Percentiles rank a stretch among this genome's conserved stretches.
Evolutionary conservation across 2,888 invertebrate genomes (phyloP).

Genomic region (Atethmia centrago): DNA sequence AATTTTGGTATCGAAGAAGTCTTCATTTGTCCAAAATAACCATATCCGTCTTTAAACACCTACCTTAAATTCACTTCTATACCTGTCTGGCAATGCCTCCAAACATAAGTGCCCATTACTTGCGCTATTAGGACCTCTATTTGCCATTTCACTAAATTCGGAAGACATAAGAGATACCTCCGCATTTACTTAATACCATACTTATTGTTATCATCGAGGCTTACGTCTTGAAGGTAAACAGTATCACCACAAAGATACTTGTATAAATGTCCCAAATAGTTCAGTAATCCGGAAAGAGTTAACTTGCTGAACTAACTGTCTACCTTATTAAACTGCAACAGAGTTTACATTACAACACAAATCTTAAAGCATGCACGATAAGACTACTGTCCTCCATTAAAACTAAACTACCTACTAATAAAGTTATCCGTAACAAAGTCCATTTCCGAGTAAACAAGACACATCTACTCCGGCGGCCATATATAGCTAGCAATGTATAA

Average conservation of each 20-base stretch:
- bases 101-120: conserved; percentile 47
- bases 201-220: conserved; percentile 56
- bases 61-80: conserved; percentile 26
- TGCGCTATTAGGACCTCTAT: conserved; percentile 53
- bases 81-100: conserved; percentile 32
- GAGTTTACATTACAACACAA: conserved; percentile 53
- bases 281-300: conserved; percentile 55
- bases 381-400: conserved; percentile 75
- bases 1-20: neutral
- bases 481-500: conserved; percentile 68
- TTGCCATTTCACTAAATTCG: conserved; percentile 57
- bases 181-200: conserved; percentile 58
- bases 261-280: conserved; percentile 62
- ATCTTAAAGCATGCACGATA: conserved; percentile 56
- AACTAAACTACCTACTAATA: conserved; percentile 77
- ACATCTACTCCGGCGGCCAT: conserved; percentile 63
- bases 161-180: conserved; percentile 38
- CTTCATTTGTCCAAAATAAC: neutral
- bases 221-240: conserved; percentile 62
- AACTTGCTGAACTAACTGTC: conserved; percentile 42
- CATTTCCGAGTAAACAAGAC: conserved; percentile 75
- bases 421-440: conserved; percentile 76
- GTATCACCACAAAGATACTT: conserved; percentile 57
- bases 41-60: neutral
- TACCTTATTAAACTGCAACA: conserved; percentile 54